Base-by-base conservation (phyloP, 2,888 invertebrate genomes). In the Uloborus plumipes region DNA sequence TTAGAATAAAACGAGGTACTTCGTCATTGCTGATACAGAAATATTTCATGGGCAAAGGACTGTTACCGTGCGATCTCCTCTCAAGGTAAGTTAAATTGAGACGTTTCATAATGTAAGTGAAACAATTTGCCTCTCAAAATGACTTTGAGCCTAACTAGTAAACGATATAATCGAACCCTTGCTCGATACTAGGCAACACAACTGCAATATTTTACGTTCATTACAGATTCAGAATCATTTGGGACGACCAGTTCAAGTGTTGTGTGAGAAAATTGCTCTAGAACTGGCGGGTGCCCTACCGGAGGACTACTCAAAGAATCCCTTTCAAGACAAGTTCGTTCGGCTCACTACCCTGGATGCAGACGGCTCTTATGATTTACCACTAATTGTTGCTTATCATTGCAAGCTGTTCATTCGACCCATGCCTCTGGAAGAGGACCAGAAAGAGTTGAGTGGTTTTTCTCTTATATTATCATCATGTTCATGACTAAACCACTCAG, bases 381-480 rank as follows among this genome's bases (percentile, higher is more conserved):
- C 95, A 0, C 89, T 95, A 59, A 93, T 93, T 87, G 92, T 95
- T 70, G 94, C 95, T 1, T 95, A 94, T 87, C 94, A 95, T 87
- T 94, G 94, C 89, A 92, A 93, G 85, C 90, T 95, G 74, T 93
- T 92, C 88, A 89, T 94, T 55, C 91, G 93, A 87, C 95, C 95
- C 7, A 92, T 93, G 7, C 93, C 78, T 3, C 70, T 65, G 15
- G 73, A 73, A n/a, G 26, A 31, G 0, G 84, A 84, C 18, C 26
- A 50, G 6, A 81, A 76, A 49, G 75, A 78, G 84, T 84, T 39
- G 39, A 39, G 39, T 39, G 22, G 39, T 16, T 59, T 39, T 39
- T 11, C 39, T 11, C 18, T 39, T 9, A 39, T 39, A 39, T n/a
- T n/a, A n/a, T n/a, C n/a, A n/a, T n/a, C n/a, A n/a, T n/a, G n/a